Percentiles rank a stretch among this genome's conserved stretches.
phyloP scores from a whole-genome alignment of 2,113 vertebrate genomes.

The Saguinus imperator region DNA sequence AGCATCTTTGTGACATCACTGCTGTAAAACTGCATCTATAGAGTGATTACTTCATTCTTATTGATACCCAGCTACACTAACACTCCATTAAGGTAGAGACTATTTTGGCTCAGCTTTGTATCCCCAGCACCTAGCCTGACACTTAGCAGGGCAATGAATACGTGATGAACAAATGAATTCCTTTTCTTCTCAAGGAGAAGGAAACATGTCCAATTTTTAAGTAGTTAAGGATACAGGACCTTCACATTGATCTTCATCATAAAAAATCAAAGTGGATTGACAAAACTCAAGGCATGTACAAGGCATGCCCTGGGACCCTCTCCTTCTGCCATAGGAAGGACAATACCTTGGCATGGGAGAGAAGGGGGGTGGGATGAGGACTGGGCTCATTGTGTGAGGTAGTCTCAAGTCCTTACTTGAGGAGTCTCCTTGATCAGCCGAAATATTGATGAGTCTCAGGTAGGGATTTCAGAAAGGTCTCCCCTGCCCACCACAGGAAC shows the following conservation, averaged over 20 bases:
- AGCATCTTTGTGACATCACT: background rate
- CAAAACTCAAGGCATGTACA: background rate
- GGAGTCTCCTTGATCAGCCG: background rate
- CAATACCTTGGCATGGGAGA: background rate
- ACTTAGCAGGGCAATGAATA: background rate
- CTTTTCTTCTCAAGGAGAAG: background rate
- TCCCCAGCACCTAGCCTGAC: background rate
- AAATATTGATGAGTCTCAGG: background rate
- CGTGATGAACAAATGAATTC: background rate
- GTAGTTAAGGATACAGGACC: background rate
- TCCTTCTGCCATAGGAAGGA: background rate
- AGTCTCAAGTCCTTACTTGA: background rate
- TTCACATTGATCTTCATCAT: background rate
- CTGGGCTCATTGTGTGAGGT: background rate
- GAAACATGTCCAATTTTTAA: slow-evolving; percentile 13
- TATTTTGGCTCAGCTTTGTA: background rate
- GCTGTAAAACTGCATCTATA: accelerated
- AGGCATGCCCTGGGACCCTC: background rate
- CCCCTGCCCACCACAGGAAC: background rate
- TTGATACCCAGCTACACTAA: background rate
- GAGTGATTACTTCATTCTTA: background rate
- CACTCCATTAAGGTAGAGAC: background rate
- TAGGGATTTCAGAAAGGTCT: background rate
- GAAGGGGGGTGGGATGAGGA: background rate
- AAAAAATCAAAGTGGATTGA: background rate